Evolutionary conservation across 2,797 vertebrate species (phyloP).

Genomic region (Enoplosus armatus): DNA sequence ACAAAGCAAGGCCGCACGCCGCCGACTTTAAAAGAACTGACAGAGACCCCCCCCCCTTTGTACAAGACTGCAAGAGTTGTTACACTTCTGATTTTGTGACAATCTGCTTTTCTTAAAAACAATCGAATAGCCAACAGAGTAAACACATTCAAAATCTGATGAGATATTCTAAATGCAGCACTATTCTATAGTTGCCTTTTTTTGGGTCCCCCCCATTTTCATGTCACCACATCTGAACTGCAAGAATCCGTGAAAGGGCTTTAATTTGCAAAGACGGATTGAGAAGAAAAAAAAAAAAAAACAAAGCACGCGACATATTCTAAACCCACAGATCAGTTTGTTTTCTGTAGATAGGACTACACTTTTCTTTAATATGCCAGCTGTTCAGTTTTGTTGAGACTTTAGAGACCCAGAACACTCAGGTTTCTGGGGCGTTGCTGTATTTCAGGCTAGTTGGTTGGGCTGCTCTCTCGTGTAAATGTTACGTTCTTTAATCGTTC

Average conservation of each 20-base stretch:
- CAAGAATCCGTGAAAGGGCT: slow-evolving; percentile 81
- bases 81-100: slow-evolving; percentile 83
- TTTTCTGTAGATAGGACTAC: slow-evolving; percentile 74
- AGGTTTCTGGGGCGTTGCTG: slow-evolving; percentile 62
- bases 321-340: slow-evolving; percentile 48
- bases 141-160: slow-evolving; percentile 29
- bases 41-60: slow-evolving; percentile 53
- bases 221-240: slow-evolving; percentile 59
- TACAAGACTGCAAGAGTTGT: slow-evolving; percentile 75
- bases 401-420: slow-evolving; percentile 46
- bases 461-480: slow-evolving; percentile 70
- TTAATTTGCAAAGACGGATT: slow-evolving; percentile 76
- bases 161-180: slow-evolving; percentile 72
- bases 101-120: slow-evolving; percentile 82
- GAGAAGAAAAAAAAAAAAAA: slow-evolving; percentile 11
- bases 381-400: slow-evolving; percentile 63
- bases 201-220: slow-evolving; percentile 53
- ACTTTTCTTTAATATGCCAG: slow-evolving; percentile 51
- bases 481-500: slow-evolving; percentile 60
- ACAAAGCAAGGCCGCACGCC: slow-evolving; percentile 52
- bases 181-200: slow-evolving; percentile 81
- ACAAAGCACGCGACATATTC: slow-evolving; percentile 25
- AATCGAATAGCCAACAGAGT: slow-evolving; percentile 51
- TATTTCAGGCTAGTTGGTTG: slow-evolving; percentile 65
- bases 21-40: slow-evolving; percentile 65